Evolutionary conservation across 2,113 vertebrate genomes (phyloP).

Genomic region (Holacanthus passer): DNA sequence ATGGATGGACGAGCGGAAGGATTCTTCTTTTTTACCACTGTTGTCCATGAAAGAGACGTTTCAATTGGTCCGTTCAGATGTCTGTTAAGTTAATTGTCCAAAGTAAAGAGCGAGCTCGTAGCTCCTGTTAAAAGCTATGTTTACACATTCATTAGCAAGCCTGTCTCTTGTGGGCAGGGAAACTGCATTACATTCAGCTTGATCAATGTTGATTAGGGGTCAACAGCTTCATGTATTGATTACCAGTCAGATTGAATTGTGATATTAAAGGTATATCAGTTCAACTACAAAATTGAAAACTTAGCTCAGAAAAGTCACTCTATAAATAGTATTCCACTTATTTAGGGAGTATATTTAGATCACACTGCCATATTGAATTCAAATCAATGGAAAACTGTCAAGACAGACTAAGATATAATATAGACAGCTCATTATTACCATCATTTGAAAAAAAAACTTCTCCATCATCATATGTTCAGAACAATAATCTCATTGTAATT

Average conservation of each 20-base stretch:
- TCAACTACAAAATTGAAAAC: not conserved
- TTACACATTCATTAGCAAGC: slow-evolving; percentile 49
- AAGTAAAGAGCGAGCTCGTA: slow-evolving; percentile 8
- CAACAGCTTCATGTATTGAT: slow-evolving; percentile 57
- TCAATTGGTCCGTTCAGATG: slow-evolving; percentile 34
- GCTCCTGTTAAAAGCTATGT: slow-evolving; percentile 52
- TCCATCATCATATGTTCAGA: not conserved
- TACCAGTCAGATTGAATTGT: slow-evolving; percentile 48
- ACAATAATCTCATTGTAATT: not conserved
- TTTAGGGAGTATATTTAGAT: not conserved
- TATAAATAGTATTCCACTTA: not conserved
- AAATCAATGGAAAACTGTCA: not conserved
- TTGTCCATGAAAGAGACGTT: slow-evolving; percentile 18
- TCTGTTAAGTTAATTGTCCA: slow-evolving; percentile 37
- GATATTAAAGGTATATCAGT: not conserved
- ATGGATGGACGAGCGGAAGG: slow-evolving; percentile 18
- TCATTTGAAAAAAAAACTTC: not conserved
- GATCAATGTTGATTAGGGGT: slow-evolving; percentile 59
- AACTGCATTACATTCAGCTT: slow-evolving; percentile 38
- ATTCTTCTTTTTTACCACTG: not conserved
- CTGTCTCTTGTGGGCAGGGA: slow-evolving; percentile 26
- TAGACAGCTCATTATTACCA: not conserved
- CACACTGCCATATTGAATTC: not conserved
- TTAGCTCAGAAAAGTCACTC: not conserved
- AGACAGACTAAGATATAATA: not conserved